These are phyloP conservation scores for Mythimna vitellina DNA, from an alignment of 2,888 invertebrate genomes.

Conservation along the genomic window DNA sequence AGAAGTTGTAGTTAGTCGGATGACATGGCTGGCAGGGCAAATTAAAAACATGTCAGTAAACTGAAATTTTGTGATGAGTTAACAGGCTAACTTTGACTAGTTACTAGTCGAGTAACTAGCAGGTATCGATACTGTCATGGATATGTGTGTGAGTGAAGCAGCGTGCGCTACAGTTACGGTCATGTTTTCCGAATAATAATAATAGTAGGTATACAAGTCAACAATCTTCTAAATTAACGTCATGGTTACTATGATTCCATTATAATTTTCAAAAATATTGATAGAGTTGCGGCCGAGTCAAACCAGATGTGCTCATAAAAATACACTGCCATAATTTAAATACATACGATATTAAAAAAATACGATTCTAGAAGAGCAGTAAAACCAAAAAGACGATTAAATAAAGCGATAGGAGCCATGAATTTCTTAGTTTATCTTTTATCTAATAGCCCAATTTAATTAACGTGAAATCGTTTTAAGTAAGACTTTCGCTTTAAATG, in stretches of 20 bases:
- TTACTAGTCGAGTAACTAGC: not conserved
- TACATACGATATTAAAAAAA: slow-evolving; percentile 10
- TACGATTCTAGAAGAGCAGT: slow-evolving; percentile 4
- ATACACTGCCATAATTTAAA: not conserved
- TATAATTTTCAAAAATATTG: not conserved
- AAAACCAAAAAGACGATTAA: slow-evolving; percentile 37
- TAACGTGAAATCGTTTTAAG: slow-evolving; percentile 48
- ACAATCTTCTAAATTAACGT: not conserved
- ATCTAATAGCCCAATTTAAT: slow-evolving; percentile 55
- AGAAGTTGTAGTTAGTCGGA: slow-evolving; percentile 11
- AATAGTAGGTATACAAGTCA: not conserved
- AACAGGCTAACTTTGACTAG: slow-evolving; percentile 30
- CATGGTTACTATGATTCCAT: not conserved
- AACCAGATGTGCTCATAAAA: not conserved
- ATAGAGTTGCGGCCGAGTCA: not conserved
- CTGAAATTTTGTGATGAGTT: not conserved
- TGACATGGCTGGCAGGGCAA: slow-evolving; percentile 19
- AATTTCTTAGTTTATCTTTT: slow-evolving; percentile 59
- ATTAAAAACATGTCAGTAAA: slow-evolving; percentile 29
- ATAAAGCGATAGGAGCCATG: slow-evolving; percentile 35
- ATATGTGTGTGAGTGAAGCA: not conserved
- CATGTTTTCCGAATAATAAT: not conserved
- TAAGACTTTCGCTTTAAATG: slow-evolving; percentile 36
- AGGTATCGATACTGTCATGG: slow-evolving; percentile 3
- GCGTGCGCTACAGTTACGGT: not conserved